phyloP scores from a whole-genome alignment of 2,113 vertebrate species.

The Oriolus oriolus region DNA sequence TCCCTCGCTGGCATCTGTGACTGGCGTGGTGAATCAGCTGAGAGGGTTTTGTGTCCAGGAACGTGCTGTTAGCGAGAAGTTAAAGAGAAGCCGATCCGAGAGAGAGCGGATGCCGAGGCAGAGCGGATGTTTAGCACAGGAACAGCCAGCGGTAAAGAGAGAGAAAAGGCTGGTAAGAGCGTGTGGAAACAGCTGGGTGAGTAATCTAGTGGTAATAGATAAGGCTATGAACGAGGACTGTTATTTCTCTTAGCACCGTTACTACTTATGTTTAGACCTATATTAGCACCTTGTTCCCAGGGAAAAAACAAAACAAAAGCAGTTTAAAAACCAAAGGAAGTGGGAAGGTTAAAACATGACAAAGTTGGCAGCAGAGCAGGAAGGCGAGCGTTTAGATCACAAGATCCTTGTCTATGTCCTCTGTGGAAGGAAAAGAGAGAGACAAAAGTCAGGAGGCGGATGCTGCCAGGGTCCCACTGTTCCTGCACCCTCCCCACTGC shows the following conservation, averaged over 20 bases:
- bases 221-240: conserved; percentile 70
- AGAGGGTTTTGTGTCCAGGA: background rate
- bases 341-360: conserved; percentile 53
- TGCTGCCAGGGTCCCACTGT: background rate
- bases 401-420: conserved; percentile 94
- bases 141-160: background rate
- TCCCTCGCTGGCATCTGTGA: background rate
- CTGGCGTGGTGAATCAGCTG: background rate
- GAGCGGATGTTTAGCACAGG: background rate
- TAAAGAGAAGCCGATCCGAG: conserved; percentile 37
- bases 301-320: conserved; percentile 69
- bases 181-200: background rate
- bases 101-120: background rate
- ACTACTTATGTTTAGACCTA: conserved; percentile 80
- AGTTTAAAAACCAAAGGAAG: conserved; percentile 65
- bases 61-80: background rate
- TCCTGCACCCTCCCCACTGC: background rate
- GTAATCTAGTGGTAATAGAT: conserved; percentile 78
- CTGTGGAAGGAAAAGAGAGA: conserved; percentile 79
- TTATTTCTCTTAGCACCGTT: conserved; percentile 88
- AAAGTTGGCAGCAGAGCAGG: conserved; percentile 42
- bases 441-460: background rate
- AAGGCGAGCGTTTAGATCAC: conserved; percentile 80
- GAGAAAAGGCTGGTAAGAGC: background rate
- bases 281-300: conserved; percentile 88